These are phyloP conservation scores for Latrodectus elegans DNA, from an alignment of 2,888 invertebrate species.

Conservation along the genomic window DNA sequence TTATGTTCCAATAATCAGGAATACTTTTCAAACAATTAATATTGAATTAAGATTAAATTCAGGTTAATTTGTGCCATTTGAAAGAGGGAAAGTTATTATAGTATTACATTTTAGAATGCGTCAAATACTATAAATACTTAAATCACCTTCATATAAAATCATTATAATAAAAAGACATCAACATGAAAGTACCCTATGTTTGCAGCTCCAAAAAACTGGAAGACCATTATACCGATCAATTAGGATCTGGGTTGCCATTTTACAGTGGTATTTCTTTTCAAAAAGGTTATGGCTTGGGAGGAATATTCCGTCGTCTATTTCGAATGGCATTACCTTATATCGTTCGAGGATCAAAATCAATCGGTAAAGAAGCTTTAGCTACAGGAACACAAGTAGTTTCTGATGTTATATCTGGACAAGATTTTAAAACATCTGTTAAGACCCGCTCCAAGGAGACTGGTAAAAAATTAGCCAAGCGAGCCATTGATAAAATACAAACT, in stretches of 20 bases:
- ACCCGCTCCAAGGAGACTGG: constrained; percentile 16
- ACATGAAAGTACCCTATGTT: constrained; percentile 26
- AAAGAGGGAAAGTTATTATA: constrained; percentile 37
- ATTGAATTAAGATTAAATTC: constrained; percentile 10
- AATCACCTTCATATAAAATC: background rate
- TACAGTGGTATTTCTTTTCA: constrained; percentile 23
- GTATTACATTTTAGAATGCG: constrained; percentile 25
- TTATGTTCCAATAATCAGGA: constrained; percentile 1
- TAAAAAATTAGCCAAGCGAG: background rate
- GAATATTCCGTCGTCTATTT: background rate
- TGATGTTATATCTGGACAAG: constrained; percentile 12
- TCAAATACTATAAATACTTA: constrained; percentile 14
- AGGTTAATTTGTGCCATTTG: constrained; percentile 42
- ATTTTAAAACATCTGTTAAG: constrained; percentile 9
- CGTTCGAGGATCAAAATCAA: background rate
- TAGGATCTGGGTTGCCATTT: constrained; percentile 13
- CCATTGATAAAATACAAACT: background rate
- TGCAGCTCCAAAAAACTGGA: constrained; percentile 32
- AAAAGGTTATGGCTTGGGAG: background rate
- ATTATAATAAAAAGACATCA: background rate
- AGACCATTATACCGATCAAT: constrained; percentile 36
- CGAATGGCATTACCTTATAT: background rate
- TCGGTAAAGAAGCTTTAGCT: constrained; percentile 29
- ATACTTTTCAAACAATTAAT: background rate
- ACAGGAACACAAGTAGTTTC: constrained; percentile 1